Conservation (phyloP, 2,113 vertebrate genomes). For the Mormyrus lacerda region DNA sequence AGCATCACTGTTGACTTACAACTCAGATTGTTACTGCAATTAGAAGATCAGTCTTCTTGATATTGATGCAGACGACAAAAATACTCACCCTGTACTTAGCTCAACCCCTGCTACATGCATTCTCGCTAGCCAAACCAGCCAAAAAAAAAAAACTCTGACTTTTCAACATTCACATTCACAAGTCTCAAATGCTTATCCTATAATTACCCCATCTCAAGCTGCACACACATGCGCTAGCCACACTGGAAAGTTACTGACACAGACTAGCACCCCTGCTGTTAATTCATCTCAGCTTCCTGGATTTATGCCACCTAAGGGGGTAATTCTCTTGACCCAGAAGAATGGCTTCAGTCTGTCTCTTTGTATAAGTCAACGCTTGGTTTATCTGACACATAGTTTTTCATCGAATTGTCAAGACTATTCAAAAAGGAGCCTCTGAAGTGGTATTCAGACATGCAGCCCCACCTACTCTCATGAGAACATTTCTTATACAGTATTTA, state of each 20-base stretch:
- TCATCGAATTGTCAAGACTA: background rate
- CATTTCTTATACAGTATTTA: background rate
- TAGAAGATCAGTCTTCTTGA: too few species aligned
- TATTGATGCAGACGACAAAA: too few species aligned
- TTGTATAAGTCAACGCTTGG: background rate
- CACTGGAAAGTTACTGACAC: background rate
- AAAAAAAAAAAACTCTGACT: background rate
- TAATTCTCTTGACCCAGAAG: background rate
- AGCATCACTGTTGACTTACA: too few species aligned
- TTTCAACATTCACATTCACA: background rate
- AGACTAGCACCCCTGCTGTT: background rate
- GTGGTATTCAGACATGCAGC: background rate
- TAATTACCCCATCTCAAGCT: background rate
- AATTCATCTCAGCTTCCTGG: background rate
- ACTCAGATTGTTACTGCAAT: too few species aligned
- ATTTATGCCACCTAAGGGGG: background rate
- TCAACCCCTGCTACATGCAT: background rate
- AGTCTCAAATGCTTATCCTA: background rate
- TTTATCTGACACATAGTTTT: background rate
- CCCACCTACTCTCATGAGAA: background rate
- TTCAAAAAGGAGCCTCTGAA: background rate
- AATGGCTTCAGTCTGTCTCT: background rate
- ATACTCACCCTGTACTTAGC: too few species aligned
- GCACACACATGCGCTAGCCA: background rate
- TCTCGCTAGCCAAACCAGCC: background rate